phyloP scores from a whole-genome alignment of 37 sponge, comb jelly and placozoan species.

The Diacarnus erythraeanus region DNA sequence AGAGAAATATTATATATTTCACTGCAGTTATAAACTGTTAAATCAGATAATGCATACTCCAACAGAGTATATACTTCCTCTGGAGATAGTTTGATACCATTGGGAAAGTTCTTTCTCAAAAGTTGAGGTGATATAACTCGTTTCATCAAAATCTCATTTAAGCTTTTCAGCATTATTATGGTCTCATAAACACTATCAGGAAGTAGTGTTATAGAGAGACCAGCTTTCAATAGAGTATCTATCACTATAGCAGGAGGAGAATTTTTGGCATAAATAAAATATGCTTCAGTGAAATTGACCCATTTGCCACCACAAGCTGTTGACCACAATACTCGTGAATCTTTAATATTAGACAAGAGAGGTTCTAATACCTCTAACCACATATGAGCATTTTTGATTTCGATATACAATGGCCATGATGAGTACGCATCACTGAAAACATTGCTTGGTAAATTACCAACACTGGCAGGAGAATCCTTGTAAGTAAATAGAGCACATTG shows the following conservation, averaged over 20 bases:
- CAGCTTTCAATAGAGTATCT: conserved; percentile 9
- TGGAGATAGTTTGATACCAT: neutral
- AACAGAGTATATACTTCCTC: conserved; percentile 17
- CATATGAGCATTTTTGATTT: conserved; percentile 11
- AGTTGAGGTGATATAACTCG: conserved; percentile 24
- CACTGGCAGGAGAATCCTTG: neutral
- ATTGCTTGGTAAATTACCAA: neutral
- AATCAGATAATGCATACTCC: conserved; percentile 35
- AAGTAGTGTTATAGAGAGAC: conserved; percentile 29
- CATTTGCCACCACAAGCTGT: conserved; percentile 52
- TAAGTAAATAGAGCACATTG: conserved; percentile 30
- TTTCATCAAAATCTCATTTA: neutral
- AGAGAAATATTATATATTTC: conserved; percentile 35
- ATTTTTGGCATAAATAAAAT: conserved; percentile 8
- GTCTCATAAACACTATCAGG: conserved; percentile 37
- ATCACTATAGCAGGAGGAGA: conserved; percentile 9
- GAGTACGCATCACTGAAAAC: conserved; percentile 45
- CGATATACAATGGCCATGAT: conserved; percentile 45
- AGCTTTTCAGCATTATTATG: neutral
- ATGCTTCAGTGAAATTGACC: conserved; percentile 33
- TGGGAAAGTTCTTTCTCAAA: neutral
- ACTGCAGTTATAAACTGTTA: neutral
- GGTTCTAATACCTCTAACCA: conserved; percentile 48
- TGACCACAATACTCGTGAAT: conserved; percentile 32
- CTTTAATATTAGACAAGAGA: neutral